Percentiles rank a stretch among this genome's conserved stretches.
phyloP scores from a whole-genome alignment of 2,113 vertebrate genomes.

The Seriola rivoliana region DNA sequence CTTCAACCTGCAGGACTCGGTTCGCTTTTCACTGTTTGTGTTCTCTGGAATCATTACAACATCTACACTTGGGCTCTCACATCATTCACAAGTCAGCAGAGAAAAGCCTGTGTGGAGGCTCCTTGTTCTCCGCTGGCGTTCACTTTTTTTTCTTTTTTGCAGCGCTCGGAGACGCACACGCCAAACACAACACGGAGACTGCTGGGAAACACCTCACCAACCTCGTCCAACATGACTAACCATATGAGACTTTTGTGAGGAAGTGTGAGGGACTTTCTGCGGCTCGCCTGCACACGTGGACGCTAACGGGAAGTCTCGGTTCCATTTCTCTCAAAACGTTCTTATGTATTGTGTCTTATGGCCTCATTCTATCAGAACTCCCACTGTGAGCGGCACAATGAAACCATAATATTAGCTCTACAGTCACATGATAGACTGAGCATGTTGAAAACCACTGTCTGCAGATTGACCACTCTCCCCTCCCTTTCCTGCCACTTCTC shows the following conservation, averaged over 20 bases:
- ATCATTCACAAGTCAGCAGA: conserved; percentile 28
- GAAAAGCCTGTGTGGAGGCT: conserved; percentile 27
- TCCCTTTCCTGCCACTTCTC: conserved; percentile 67
- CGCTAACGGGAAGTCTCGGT: conserved; percentile 35
- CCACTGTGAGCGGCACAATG: conserved; percentile 64
- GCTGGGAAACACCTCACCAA: conserved; percentile 58
- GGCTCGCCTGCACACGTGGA: conserved; percentile 50
- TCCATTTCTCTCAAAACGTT: conserved; percentile 49
- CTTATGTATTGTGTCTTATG: conserved; percentile 27
- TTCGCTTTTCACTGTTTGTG: conserved; percentile 26
- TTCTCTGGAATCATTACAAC: conserved; percentile 41
- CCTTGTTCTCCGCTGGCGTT: conserved; percentile 45
- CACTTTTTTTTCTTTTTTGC: conserved; percentile 27
- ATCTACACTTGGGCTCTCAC: conserved; percentile 34
- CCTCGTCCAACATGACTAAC: conserved; percentile 34
- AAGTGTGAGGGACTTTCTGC: conserved; percentile 60
- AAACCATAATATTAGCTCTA: conserved; percentile 77
- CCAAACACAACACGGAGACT: conserved; percentile 68
- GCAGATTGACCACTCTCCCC: conserved; percentile 62
- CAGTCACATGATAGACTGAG: conserved; percentile 65
- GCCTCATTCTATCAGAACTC: conserved; percentile 64
- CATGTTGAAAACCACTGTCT: conserved; percentile 74
- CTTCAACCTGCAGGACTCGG: conserved; percentile 29
- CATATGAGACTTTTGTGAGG: conserved; percentile 25
- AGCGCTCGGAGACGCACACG: conserved; percentile 16